Base-by-base conservation (phyloP, 2,113 vertebrate species). In the Thermophis baileyi region DNA sequence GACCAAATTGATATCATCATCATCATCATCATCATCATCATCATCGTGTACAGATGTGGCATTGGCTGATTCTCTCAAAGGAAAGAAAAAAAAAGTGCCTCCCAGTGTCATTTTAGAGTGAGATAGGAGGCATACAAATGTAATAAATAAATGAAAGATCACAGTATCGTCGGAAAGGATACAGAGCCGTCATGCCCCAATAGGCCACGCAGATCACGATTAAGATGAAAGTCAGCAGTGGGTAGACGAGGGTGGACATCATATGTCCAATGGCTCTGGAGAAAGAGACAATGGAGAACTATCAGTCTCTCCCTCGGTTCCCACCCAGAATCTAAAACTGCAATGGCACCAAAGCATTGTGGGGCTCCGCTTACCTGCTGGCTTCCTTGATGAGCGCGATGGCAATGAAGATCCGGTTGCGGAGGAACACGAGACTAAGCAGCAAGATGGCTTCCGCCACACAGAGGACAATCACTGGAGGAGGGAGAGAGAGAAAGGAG, bases 331-430 rank as follows among this genome's bases (percentile, higher is more conserved):
- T 51, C 11, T 88, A 40, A 22, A 50, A 4, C 18, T 20, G 40
- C 16, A 24, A 18, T 40, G 1, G 89, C 44, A 46, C 5, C 35
- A 3, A 6, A 8, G 24, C 16, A 4, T 51, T 25, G 18, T 3
- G 12, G 18, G 8, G 46, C 40, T 90, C 93, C 92, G 98, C 99
- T 95, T 93, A 99, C 99, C 96, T 98, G 98, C 98, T 99, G 97
- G 98, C 97, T 95, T 99, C 98, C 95, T 97, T 95, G 94, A 99
- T 98, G 87, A 99, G 98, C 0, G 98, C 98, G 2, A 99, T 98
- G 93, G 98, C 98, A 0, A 99, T 98, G 86, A 97, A 96, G 88
- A 99, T 99, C 88, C 98, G 96, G 30, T 96, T 98, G 69, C 99
- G 95, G 91, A 99, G 97, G 96, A 99, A 99, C 92, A 99, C 96